A percentile compares a stretch with the other conserved stretches of the same genome.
phyloP scores from a whole-genome alignment of 2,797 vertebrate genomes.

The Anisognathus igniventris region DNA sequence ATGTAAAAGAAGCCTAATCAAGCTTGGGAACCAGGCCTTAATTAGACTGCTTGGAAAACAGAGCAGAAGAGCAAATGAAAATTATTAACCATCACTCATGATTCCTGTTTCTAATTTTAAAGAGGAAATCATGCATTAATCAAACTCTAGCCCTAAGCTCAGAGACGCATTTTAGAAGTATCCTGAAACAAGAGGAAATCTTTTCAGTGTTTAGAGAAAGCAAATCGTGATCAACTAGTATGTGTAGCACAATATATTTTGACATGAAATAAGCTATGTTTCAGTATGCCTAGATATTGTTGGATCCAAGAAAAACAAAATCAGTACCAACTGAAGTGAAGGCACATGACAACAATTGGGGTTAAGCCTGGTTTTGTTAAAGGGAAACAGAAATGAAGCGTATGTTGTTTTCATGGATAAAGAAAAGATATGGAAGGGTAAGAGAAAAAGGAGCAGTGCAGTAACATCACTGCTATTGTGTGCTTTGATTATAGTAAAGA shows the following conservation, averaged over 20 bases:
- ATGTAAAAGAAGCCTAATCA: constrained; percentile 77
- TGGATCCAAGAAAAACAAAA: constrained; percentile 49
- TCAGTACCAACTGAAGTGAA: constrained; percentile 32
- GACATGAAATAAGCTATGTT: constrained; percentile 24
- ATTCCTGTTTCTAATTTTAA: constrained; percentile 82
- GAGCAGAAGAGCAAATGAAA: constrained; percentile 78
- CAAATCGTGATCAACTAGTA: constrained; percentile 39
- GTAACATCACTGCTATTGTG: not conserved
- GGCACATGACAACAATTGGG: constrained; percentile 15
- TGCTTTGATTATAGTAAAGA: not conserved
- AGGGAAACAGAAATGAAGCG: constrained; percentile 13
- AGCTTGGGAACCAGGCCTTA: constrained; percentile 73
- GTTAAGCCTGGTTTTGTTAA: constrained; percentile 32
- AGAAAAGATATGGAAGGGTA: not conserved
- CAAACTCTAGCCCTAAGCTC: constrained; percentile 65
- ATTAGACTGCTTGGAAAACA: constrained; percentile 76
- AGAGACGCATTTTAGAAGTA: constrained; percentile 68
- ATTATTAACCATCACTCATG: constrained; percentile 75
- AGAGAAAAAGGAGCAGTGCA: not conserved
- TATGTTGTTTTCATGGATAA: constrained; percentile 3
- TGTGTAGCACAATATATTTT: constrained; percentile 43
- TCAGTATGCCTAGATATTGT: constrained; percentile 16
- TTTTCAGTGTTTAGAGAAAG: constrained; percentile 69
- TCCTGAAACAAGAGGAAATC: constrained; percentile 70
- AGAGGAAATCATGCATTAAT: constrained; percentile 81